Base-by-base conservation (phyloP, 2,888 invertebrate species). In the Pecten maximus region DNA sequence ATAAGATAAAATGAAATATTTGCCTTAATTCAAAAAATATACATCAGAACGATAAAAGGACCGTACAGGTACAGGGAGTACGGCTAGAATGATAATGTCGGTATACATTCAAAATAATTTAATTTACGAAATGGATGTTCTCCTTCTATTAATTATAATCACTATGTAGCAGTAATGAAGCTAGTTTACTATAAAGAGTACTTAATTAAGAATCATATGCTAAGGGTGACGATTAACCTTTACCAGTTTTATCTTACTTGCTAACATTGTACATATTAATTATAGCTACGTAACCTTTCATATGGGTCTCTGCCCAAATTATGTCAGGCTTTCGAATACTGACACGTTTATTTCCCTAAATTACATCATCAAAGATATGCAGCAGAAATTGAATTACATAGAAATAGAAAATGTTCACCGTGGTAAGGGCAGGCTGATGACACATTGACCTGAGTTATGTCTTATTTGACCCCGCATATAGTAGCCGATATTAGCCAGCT, bases 281-380 rank as follows among this genome's bases (percentile, higher is more conserved):
- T 74, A 74, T 35, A 10, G 74, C 74, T 74, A 35, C 35, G 74
- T 74, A 74, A 74, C 74, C 74, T 74, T 74, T 74, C 35, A 74
- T 28, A 74, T 74, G 74, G 28, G 35, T 6, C 28, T 74, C 74
- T 74, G 74, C 74, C 74, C 28, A 74, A 74, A 74, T 74, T 74
- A 74, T 35, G 74, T 74, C 74, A 74, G 74, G 8, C 74, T 28
- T 23, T 10, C 35, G 35, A 35, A 35, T 74, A 74, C 74, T 74
- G 6, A 74, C 0, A 74, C 35, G 35, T 74, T 74, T 74, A 74
- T 35, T 74, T 74, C 74, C 35, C 74, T 74, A 1, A 74, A 74
- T 74, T 74, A 74, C 74, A 74, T 74, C 74, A 74, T 74, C 35
- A 74, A 74, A 74, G 74, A 28, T 74, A 28, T 74, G 35, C 35